Base-by-base conservation (phyloP, 64 coral and sea anemone species). In the Acropora yongei region DNA sequence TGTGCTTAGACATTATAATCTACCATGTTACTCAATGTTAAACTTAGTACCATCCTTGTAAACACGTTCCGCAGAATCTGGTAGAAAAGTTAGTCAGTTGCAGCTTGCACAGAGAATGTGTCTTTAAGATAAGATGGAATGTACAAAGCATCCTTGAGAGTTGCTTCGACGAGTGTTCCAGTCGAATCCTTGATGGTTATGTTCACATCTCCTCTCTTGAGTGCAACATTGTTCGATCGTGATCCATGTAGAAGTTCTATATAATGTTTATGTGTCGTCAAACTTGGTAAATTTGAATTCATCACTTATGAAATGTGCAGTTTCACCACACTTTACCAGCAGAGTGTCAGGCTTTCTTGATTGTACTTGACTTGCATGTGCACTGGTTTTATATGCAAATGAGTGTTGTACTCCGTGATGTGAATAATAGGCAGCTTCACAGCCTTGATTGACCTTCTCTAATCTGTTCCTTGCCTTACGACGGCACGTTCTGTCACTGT, bases 401-500 rank as follows among this genome's bases (percentile, higher is more conserved):
- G 10, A 55, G 10, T 4, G 51, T 55, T 55, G 6, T 55, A 1
- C 51, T 0, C 51, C 51, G 0, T 4, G 6, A 55, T 55, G 51
- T 55, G 51, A 10, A 55, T 10, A 5, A 55, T 55, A 5, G 6
- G 13, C 40, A 16, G 40, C 46, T 65, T 87, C 85, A 8, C 43
- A 72, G 16, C 13, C 85, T 41, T 87, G 68, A 50, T 50, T 87
- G 17, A 87, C 45, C 58, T 69, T 87, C 44, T 87, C 85, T 49
- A 47, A 72, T 14, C 72, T 68, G 19, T 74, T 87, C 50, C 10
- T 74, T 10, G 39, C 69, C 45, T 68, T 68, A 19, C 42, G 63
- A 39, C 68, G 85, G 69, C 58, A 87, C 16, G 58, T 74, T 44
- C 49, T 72, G 44, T 87, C 85, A 87, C 69, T 87, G 47, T 87